A percentile compares a stretch with the other conserved stretches of the same genome.
These are phyloP conservation scores for Mystacornis crossleyi DNA, from an alignment of 2,113 vertebrate species.

Conservation along the genomic window DNA sequence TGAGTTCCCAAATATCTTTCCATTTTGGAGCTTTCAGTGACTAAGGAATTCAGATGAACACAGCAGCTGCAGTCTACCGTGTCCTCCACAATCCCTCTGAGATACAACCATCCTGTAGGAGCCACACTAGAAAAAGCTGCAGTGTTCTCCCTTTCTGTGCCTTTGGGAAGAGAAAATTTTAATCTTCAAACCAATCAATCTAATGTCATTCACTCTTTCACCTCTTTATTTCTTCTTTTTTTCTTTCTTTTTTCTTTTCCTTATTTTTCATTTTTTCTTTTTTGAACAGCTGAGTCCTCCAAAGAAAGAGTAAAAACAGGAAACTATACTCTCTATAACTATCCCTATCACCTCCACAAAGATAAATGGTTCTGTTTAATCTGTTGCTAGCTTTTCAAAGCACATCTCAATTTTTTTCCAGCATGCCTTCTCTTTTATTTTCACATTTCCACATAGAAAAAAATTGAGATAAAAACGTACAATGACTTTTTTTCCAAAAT, in stretches of 20 bases:
- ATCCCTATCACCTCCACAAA: background rate
- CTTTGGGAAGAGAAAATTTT: background rate
- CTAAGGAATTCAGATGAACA: background rate
- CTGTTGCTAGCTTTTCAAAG: background rate
- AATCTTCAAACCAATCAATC: background rate
- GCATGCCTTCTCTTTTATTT: background rate
- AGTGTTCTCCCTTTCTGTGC: background rate
- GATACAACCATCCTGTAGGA: background rate
- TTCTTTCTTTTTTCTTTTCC: background rate
- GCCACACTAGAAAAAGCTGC: background rate
- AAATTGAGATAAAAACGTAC: background rate
- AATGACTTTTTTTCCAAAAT: background rate
- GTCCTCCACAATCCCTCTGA: background rate
- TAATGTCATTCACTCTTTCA: background rate
- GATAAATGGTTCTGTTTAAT: background rate
- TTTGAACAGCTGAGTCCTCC: background rate
- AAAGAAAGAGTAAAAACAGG: background rate
- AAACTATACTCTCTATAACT: background rate
- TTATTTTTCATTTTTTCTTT: background rate
- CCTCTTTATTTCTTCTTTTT: background rate
- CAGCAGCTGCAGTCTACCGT: background rate
- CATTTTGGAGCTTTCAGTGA: background rate
- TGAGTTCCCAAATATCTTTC: background rate
- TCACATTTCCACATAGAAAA: background rate
- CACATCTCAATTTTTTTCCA: background rate